phyloP scores from a whole-genome alignment of 2,797 vertebrate genomes.

The Ciconia nigra region DNA sequence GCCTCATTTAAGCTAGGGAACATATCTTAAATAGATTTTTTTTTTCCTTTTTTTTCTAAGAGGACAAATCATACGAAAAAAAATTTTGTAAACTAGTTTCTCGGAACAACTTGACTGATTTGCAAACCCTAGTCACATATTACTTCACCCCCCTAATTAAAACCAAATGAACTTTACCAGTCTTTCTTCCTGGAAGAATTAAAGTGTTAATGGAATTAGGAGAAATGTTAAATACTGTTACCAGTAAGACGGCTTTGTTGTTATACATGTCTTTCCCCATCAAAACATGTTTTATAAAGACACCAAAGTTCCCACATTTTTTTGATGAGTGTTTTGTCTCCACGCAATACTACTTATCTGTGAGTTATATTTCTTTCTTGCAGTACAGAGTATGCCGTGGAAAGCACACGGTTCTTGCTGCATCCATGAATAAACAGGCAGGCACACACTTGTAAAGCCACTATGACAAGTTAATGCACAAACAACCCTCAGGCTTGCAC shows the following conservation, averaged over 20 bases:
- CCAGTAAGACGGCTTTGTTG: background rate
- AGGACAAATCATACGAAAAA: background rate
- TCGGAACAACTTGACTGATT: background rate
- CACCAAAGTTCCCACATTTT: constrained; percentile 7
- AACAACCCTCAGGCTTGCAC: constrained; percentile 7
- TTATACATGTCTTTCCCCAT: background rate
- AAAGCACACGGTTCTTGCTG: background rate
- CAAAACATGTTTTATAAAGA: background rate
- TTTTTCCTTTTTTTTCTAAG: background rate
- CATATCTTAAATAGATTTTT: background rate
- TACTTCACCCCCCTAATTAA: constrained; percentile 13
- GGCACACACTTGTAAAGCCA: constrained; percentile 44
- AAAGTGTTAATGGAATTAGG: constrained; percentile 18
- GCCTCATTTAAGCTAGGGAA: background rate
- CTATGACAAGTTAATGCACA: constrained; percentile 31
- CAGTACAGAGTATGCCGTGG: background rate
- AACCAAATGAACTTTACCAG: background rate
- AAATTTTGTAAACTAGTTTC: background rate
- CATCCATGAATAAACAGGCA: constrained; percentile 25
- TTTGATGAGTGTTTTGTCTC: constrained; percentile 6
- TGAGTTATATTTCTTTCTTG: background rate
- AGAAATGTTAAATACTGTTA: constrained; percentile 14
- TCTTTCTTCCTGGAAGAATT: constrained; percentile 28
- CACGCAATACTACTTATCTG: background rate
- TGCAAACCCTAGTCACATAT: background rate